Evolutionary conservation across 2,888 invertebrate species (phyloP).

Genomic region (Sphinx pinastri): DNA sequence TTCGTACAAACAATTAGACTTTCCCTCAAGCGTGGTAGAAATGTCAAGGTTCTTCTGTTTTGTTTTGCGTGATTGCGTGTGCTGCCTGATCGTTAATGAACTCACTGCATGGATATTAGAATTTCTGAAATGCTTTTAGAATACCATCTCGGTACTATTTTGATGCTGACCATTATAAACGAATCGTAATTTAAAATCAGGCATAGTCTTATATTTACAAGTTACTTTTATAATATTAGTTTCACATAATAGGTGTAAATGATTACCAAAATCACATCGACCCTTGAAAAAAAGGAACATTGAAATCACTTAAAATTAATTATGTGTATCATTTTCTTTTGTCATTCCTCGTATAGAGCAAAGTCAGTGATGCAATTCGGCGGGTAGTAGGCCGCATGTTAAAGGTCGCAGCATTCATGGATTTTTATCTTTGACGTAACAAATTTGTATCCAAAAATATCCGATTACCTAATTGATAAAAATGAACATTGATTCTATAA

Average conservation of each 20-base stretch:
- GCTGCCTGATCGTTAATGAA: conserved; percentile 22
- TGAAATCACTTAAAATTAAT: conserved; percentile 1
- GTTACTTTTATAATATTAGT: no score
- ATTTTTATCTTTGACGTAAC: conserved; percentile 23
- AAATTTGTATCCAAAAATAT: neutral
- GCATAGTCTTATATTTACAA: no score
- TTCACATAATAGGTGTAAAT: neutral
- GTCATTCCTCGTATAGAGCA: neutral
- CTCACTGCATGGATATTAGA: conserved; percentile 15
- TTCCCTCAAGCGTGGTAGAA: conserved; percentile 27
- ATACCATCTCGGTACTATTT: neutral
- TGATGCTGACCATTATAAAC: neutral
- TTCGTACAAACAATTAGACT: conserved; percentile 27
- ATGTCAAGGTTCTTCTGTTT: conserved; percentile 29
- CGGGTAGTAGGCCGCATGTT: conserved; percentile 41
- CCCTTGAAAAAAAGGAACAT: neutral
- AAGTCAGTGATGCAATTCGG: conserved; percentile 38
- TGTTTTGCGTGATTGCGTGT: conserved; percentile 25
- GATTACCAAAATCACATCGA: neutral
- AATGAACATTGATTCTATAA: no score
- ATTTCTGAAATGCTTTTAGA: conserved; percentile 5
- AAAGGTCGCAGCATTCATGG: conserved; percentile 38
- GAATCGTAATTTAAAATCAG: neutral
- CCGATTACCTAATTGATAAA: no score
- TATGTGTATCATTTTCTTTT: conserved; percentile 4